phyloP scores from a whole-genome alignment of 2,888 invertebrate genomes.

The Epirrita christyi region DNA sequence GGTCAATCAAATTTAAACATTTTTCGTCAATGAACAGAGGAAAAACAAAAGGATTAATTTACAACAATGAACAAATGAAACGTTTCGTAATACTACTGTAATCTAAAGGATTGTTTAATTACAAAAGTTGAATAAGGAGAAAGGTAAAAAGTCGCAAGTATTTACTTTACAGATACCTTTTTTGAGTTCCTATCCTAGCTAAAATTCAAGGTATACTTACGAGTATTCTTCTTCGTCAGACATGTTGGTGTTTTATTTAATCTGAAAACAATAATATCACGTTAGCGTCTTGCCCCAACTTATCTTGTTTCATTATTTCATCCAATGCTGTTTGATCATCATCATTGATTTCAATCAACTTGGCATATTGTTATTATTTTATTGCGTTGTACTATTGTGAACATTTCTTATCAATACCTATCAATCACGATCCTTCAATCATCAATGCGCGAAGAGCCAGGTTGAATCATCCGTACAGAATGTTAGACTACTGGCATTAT shows the following conservation, averaged over 20 bases:
- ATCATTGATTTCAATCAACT: conserved; percentile 4
- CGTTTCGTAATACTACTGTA: background rate
- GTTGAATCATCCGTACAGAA: conserved; percentile 4
- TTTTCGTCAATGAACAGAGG: conserved; percentile 7
- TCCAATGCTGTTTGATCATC: background rate
- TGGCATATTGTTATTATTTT: conserved; percentile 18
- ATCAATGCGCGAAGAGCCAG: background rate
- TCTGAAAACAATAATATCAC: conserved; percentile 61
- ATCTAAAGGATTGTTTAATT: conserved; percentile 16
- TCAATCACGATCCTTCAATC: conserved; percentile 10
- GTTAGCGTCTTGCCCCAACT: conserved; percentile 12
- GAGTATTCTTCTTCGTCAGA: conserved; percentile 98
- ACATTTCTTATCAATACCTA: conserved; percentile 4
- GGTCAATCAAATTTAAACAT: conserved; percentile 2
- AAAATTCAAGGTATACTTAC: conserved; percentile 87
- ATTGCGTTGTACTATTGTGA: conserved; percentile 12
- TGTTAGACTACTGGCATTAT: conserved; percentile 16
- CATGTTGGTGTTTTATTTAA: conserved; percentile 88
- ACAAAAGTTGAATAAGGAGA: conserved; percentile 19
- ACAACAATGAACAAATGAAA: conserved; percentile 1
- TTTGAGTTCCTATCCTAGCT: conserved; percentile 10
- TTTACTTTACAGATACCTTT: conserved; percentile 20
- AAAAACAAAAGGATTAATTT: conserved; percentile 8
- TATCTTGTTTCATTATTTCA: conserved; percentile 15
- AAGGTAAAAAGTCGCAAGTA: conserved; percentile 7